phyloP scores from a whole-genome alignment of 2,888 invertebrate genomes.

The Meta bourneti region DNA sequence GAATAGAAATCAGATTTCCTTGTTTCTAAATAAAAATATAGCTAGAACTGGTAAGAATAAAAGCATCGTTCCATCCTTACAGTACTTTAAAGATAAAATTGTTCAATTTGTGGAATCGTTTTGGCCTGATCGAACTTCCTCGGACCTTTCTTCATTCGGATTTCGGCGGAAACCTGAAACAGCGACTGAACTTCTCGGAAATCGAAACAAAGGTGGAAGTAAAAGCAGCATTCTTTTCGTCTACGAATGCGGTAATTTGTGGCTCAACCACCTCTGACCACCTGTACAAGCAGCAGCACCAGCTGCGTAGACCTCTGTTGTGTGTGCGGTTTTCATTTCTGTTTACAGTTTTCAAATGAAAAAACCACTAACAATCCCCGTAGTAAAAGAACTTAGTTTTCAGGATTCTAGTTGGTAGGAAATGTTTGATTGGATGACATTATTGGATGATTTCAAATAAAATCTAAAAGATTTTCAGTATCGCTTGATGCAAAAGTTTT shows the following conservation, averaged over 20 bases:
- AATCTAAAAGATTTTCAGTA: too few species aligned
- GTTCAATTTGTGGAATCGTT: too few species aligned
- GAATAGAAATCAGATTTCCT: too few species aligned
- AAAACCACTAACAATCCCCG: not conserved
- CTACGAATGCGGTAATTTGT: conserved; percentile 55
- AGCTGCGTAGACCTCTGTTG: conserved; percentile 11
- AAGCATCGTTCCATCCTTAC: too few species aligned
- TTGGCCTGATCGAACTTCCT: too few species aligned
- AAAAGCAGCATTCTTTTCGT: conserved; percentile 37
- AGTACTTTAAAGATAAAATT: too few species aligned
- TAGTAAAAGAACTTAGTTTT: too few species aligned
- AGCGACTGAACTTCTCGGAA: conserved; percentile 28
- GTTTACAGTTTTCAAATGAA: not conserved
- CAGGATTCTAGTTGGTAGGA: too few species aligned
- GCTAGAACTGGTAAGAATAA: too few species aligned
- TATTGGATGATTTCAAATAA: too few species aligned
- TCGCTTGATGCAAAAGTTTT: not conserved
- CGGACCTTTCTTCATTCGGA: not conserved
- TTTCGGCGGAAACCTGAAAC: conserved; percentile 31
- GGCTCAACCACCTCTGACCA: conserved; percentile 33
- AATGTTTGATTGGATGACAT: too few species aligned
- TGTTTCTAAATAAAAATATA: too few species aligned
- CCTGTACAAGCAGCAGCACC: conserved; percentile 26
- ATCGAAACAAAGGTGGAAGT: conserved; percentile 34
- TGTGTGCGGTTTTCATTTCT: not conserved